Base-by-base conservation (phyloP, 2,888 invertebrate species). In the Rhagium mordax region DNA sequence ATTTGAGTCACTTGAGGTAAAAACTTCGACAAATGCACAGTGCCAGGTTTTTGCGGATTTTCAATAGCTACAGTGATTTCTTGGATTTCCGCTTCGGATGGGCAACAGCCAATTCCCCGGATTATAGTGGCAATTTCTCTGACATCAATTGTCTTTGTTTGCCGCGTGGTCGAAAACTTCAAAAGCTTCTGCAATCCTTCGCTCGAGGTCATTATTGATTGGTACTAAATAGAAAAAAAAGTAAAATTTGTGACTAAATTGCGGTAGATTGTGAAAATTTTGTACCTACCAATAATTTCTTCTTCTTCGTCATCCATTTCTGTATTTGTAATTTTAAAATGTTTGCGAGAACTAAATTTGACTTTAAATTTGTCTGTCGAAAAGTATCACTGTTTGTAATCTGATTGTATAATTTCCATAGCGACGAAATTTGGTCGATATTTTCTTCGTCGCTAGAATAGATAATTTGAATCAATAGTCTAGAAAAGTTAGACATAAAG, bases 111-210 rank as follows among this genome's bases (percentile, higher is more conserved):
- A 76, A 98, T 87, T 65, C 96, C 95, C 79, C 98, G 90, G 18
- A 98, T 90, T 73, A 98, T 95, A 0, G 97, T 97, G 57, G 97
- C 96, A 70, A 98, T 92, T 91, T 98, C 98, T 82, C 97, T 91
- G 0, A 96, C 94, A 89, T 98, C 97, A 0, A 97, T 95, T 2
- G 94, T 94, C n/a, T 89, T 95, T 95, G 83, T 94, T 95, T 61
- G 93, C 94, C 66, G 95, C 94, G 88, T 96, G 96, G 86, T 98
- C 98, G 85, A 98, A 98, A 21, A 97, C 93, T 84, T 95, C 94
- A 87, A 98, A 98, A 2, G 95, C 95, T 82, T 96, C 96, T 3
- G 93, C 93, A 70, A 97, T 94, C 88, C 91, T 93, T 84, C 93
- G 92, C 83, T 95, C 95, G 81, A 96, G 88, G 74, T 94, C 94